These are phyloP conservation scores for Lichenostomus cassidix DNA, from an alignment of 2,113 vertebrate species.

Conservation along the genomic window DNA sequence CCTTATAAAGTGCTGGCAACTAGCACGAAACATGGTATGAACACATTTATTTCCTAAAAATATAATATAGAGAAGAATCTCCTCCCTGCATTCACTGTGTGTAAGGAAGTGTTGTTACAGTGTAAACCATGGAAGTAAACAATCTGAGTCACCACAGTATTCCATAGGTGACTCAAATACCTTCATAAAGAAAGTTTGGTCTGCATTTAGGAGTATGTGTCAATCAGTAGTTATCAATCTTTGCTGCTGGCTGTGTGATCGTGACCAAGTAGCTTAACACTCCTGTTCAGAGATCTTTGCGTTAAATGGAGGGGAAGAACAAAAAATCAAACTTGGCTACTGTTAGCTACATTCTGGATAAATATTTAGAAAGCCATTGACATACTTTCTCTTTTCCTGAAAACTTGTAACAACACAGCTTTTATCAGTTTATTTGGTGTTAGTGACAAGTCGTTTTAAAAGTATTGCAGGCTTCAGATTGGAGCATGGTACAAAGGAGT, in stretches of 20 bases:
- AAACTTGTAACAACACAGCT: background rate
- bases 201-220: background rate
- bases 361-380: background rate
- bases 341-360: background rate
- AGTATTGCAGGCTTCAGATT: background rate
- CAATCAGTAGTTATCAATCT: background rate
- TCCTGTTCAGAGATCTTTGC: background rate
- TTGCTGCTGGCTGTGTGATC: background rate
- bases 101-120: background rate
- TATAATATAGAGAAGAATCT: background rate
- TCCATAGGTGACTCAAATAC: background rate
- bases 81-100: background rate
- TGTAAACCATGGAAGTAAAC: background rate
- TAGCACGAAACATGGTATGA: constrained; percentile 95
- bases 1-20: constrained; percentile 98
- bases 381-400: background rate
- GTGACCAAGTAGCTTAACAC: background rate
- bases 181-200: background rate
- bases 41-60: background rate
- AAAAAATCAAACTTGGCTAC: background rate
- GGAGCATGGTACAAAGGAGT: background rate
- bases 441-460: background rate
- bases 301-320: background rate
- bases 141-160: background rate
- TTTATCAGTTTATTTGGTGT: background rate